Conservation (phyloP, 2,113 vertebrate genomes). For the Halichoerus grypus region DNA sequence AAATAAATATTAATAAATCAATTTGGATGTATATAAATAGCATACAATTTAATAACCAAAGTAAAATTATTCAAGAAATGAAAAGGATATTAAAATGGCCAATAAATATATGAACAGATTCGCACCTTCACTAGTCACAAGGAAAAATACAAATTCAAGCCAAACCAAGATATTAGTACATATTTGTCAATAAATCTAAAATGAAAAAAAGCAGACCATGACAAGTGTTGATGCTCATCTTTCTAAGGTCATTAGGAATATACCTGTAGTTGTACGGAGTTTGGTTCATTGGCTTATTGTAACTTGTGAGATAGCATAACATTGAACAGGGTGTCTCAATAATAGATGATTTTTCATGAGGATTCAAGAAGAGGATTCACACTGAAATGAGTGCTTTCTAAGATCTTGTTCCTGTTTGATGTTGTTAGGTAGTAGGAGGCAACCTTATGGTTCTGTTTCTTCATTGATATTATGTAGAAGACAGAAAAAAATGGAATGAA, state of each 20-base stretch:
- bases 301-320: background rate
- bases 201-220: background rate
- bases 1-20: background rate
- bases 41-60: background rate
- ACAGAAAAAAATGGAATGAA: background rate
- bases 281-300: background rate
- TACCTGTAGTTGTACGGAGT: background rate
- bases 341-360: background rate
- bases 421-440: background rate
- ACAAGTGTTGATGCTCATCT: background rate
- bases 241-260: background rate
- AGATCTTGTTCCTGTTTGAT: background rate
- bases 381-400: background rate
- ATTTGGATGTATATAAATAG: background rate
- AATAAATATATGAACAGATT: background rate
- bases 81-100: background rate
- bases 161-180: background rate
- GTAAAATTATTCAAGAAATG: background rate
- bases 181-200: background rate
- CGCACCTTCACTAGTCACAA: background rate
- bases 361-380: background rate
- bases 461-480: background rate
- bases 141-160: background rate
- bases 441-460: background rate
- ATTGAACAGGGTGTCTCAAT: background rate